Evolutionary conservation across 1,140 invertebrate species (phyloP).

Genomic region (Pomacea maculata): DNA sequence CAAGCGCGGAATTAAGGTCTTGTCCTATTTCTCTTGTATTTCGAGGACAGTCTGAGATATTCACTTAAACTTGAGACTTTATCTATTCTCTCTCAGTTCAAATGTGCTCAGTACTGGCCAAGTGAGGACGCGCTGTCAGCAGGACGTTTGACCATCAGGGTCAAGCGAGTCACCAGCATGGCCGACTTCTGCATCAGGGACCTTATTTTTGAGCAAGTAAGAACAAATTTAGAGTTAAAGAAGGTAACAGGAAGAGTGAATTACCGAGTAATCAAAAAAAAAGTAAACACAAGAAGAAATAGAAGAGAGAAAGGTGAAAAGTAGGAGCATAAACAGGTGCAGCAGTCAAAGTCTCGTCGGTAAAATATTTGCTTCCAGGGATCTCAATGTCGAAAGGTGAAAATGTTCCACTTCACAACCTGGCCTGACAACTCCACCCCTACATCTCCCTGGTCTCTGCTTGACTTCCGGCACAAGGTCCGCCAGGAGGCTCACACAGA

Average conservation of each 20-base stretch:
- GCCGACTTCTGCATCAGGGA: conserved; percentile 12
- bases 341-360: no score
- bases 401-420: conserved; percentile 17
- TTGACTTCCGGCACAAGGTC: conserved; percentile 13
- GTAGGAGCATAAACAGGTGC: no score
- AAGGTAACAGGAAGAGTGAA: no score
- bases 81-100: neutral
- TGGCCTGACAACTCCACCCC: conserved; percentile 14
- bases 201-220: neutral
- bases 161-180: neutral
- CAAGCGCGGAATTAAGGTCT: no score
- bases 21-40: no score
- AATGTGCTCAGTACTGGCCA: conserved; percentile 17
- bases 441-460: conserved; percentile 10
- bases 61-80: no score
- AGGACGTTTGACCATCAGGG: neutral
- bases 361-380: neutral
- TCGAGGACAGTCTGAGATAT: no score
- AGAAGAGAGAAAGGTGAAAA: no score
- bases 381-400: neutral
- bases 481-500: neutral
- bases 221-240: neutral
- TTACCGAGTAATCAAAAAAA: no score
- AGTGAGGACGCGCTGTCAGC: neutral
- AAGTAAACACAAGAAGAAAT: no score